phyloP scores from a whole-genome alignment of 2,113 vertebrate species.

The Pipra filicauda region DNA sequence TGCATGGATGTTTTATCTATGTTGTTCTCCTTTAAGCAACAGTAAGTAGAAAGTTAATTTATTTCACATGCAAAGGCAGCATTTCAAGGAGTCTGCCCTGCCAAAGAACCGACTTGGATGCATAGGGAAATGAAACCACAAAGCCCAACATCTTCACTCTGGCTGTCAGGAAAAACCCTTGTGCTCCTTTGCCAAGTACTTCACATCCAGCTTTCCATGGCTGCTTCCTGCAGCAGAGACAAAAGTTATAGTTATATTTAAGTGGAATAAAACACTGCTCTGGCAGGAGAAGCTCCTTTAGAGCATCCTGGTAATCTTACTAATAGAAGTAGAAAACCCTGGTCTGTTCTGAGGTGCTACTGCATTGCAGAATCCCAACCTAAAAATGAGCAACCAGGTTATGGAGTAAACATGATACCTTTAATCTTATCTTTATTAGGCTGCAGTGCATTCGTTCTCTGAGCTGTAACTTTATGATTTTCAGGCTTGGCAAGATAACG shows the following conservation, averaged over 20 bases:
- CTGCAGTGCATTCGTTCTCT: not conserved
- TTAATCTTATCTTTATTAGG: not conserved
- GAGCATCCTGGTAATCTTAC: not conserved
- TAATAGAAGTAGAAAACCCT: not conserved
- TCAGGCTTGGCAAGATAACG: not conserved
- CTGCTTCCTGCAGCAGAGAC: not conserved
- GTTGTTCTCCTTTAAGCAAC: not conserved
- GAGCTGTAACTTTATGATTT: not conserved
- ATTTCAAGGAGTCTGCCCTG: not conserved
- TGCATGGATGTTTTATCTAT: not conserved
- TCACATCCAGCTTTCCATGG: not conserved
- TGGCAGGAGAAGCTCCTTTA: not conserved
- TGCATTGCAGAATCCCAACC: not conserved
- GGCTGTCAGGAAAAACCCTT: constrained; percentile 9
- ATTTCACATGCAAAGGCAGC: constrained; percentile 2
- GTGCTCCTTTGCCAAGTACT: not conserved
- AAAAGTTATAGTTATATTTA: not conserved
- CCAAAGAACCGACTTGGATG: not conserved
- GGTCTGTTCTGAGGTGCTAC: not conserved
- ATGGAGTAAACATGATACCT: not conserved
- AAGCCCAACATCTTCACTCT: not conserved
- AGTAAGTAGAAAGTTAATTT: not conserved
- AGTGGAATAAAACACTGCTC: not conserved
- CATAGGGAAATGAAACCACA: not conserved
- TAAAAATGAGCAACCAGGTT: not conserved